Evolutionary conservation across 2,113 vertebrate genomes (phyloP).

Genomic region (Bungarus multicinctus): DNA sequence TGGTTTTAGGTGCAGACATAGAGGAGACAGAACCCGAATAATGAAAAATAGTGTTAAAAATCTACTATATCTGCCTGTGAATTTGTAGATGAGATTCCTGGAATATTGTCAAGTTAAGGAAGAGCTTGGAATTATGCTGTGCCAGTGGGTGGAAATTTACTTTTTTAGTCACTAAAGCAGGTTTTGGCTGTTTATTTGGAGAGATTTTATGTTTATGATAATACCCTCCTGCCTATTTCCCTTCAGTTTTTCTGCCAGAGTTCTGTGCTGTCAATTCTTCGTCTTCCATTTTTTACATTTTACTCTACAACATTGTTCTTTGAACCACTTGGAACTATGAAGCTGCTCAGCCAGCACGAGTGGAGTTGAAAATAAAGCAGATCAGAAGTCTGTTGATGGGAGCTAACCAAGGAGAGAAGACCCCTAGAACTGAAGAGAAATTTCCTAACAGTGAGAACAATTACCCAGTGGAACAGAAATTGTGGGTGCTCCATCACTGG

Average conservation of each 20-base stretch:
- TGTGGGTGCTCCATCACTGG: too few relatives aligned
- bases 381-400: neutral
- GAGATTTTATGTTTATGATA: conserved; percentile 49
- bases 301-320: conserved; percentile 20
- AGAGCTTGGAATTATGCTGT: conserved; percentile 41
- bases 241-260: conserved; percentile 40
- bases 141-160: conserved; percentile 7
- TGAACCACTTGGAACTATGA: neutral
- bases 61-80: conserved; percentile 51
- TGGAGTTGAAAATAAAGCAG: neutral
- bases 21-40: conserved; percentile 60
- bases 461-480: too few relatives aligned
- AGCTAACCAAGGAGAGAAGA: too few relatives aligned
- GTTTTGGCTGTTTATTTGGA: conserved; percentile 38
- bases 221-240: conserved; percentile 31
- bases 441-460: too few relatives aligned
- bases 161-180: conserved; percentile 38
- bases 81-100: conserved; percentile 48
- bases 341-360: neutral
- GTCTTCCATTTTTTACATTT: conserved; percentile 1
- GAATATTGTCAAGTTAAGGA: conserved; percentile 44
- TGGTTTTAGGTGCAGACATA: conserved; percentile 61
- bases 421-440: too few relatives aligned
- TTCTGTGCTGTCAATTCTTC: conserved; percentile 38
- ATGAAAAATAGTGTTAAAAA: conserved; percentile 51